Percentiles rank a stretch among this genome's conserved stretches.
These are phyloP conservation scores for Carlito syrichta DNA, from an alignment of 2,113 vertebrate genomes.

Conservation along the genomic window DNA sequence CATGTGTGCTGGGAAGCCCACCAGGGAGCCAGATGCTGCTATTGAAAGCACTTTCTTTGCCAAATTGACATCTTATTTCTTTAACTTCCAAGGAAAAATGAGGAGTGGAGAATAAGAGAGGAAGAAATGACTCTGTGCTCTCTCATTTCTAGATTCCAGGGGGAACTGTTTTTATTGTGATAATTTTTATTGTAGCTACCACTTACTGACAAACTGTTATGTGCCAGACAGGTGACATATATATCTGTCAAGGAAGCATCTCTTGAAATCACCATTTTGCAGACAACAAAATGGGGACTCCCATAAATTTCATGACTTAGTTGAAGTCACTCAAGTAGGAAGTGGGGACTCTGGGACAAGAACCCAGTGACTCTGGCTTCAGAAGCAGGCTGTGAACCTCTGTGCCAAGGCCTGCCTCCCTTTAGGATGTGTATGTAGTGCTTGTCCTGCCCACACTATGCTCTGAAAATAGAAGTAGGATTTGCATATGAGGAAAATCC, in stretches of 20 bases:
- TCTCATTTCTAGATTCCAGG: background rate
- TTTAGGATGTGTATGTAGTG: background rate
- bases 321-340: background rate
- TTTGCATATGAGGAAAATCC: background rate
- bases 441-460: background rate
- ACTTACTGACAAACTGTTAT: background rate
- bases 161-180: background rate
- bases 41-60: background rate
- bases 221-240: background rate
- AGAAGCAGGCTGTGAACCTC: background rate
- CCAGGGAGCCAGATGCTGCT: background rate
- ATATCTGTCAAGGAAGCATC: background rate
- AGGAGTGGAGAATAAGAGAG: background rate
- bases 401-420: too few species aligned
- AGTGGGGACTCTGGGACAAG: background rate
- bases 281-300: background rate
- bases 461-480: background rate
- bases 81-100: background rate
- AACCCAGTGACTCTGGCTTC: background rate
- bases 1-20: background rate
- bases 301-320: background rate
- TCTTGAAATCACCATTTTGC: background rate
- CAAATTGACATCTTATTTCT: slow-evolving; percentile 50
- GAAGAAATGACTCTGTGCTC: background rate
- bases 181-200: background rate